These are phyloP conservation scores for Nineta flava DNA, from an alignment of 2,888 invertebrate genomes.

Conservation along the genomic window DNA sequence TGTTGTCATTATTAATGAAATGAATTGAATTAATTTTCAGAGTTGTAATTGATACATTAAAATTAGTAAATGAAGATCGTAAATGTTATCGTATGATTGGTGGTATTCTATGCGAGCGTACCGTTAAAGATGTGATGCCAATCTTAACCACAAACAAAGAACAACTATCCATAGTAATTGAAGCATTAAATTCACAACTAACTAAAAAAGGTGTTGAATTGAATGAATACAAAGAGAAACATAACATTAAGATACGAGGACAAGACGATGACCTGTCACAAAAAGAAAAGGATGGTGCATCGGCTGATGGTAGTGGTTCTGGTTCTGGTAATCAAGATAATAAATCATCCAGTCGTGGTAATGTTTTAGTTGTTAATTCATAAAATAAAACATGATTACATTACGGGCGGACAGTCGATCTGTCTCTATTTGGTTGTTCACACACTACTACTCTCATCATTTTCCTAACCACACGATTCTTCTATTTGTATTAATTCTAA, in stretches of 20 bases:
- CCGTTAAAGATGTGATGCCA: constrained; percentile 81
- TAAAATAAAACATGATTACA: background rate
- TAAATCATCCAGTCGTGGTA: constrained; percentile 22
- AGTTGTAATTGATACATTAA: constrained; percentile 85
- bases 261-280: constrained; percentile 31
- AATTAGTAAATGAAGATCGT: constrained; percentile 65
- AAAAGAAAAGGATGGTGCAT: constrained; percentile 9
- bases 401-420: too few species aligned
- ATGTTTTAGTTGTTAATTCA: constrained; percentile 22
- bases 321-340: constrained; percentile 14
- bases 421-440: too few species aligned
- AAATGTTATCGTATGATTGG: constrained; percentile 90
- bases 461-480: too few species aligned
- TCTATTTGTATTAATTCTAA: background rate
- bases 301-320: background rate
- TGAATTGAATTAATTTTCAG: constrained; percentile 31
- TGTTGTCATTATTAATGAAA: too few species aligned
- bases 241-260: constrained; percentile 73
- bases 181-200: constrained; percentile 64
- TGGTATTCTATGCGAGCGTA: constrained; percentile 83
- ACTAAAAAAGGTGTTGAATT: constrained; percentile 77
- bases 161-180: constrained; percentile 63
- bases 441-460: too few species aligned
- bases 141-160: constrained; percentile 65
- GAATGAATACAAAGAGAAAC: constrained; percentile 78